Evolutionary conservation across 2,113 vertebrate species (phyloP).

Genomic region (Cephalopholis sonnerati): DNA sequence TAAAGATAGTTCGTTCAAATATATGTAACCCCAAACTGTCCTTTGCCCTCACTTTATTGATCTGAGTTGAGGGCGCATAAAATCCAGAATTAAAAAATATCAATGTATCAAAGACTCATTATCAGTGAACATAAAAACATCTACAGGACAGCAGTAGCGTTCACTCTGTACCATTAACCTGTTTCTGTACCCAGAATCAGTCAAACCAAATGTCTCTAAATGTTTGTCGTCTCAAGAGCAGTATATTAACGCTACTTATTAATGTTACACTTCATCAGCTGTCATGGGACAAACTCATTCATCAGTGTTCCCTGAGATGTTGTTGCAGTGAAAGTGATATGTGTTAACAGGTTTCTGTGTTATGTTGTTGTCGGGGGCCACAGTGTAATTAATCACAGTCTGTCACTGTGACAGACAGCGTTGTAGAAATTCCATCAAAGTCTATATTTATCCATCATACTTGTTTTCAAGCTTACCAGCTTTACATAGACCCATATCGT

Average conservation of each 20-base stretch:
- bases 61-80: background rate
- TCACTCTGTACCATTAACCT: background rate
- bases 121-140: background rate
- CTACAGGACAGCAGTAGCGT: background rate
- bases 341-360: constrained; percentile 41
- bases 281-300: constrained; percentile 9
- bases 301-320: constrained; percentile 21
- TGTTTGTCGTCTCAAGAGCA: background rate
- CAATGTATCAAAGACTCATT: background rate
- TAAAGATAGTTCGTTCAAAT: background rate
- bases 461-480: background rate
- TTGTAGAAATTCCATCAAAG: background rate
- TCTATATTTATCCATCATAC: background rate
- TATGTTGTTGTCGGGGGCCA: background rate
- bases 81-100: background rate
- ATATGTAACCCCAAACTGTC: background rate
- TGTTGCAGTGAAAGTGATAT: constrained; percentile 21
- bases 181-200: background rate
- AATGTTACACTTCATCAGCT: constrained; percentile 14
- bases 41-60: background rate
- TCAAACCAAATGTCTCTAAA: background rate
- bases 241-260: constrained; percentile 6
- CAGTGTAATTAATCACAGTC: constrained; percentile 26
- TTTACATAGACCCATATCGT: background rate
- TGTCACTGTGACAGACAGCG: background rate